Base-by-base conservation (phyloP, 2,888 invertebrate genomes). In the Bhutanitis thaidina region DNA sequence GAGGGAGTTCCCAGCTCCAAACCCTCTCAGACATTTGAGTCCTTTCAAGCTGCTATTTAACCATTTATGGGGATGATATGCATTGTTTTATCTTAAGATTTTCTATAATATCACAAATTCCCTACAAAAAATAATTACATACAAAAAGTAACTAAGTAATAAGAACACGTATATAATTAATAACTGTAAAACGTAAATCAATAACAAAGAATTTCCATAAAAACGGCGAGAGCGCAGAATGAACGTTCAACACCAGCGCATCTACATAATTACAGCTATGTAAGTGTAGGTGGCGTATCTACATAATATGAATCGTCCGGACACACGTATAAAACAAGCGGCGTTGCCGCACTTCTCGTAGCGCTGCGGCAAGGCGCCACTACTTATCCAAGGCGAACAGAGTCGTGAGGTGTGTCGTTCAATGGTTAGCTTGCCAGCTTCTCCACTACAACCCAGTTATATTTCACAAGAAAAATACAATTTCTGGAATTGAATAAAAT, bases 381-480 rank as follows among this genome's bases (percentile, higher is more conserved):
- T 67, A 71, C 73, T 71, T 66, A 65, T 65, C 69, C 71, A 75
- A 78, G 76, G 77, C 77, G 69, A 74, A 74, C 70, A 56, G 61
- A 66, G 63, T 57, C 61, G 63, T 67, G 60, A 65, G 65, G 65
- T 64, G 67, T 65, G 59, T 65, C 52, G 49, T 53, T 48, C 44
- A 35, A 39, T 53, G 25, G 41, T 36, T 40, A 29, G 36, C 25
- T 37, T 35, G 41, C 41, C 46, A 51, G 40, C 36, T 41, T 41
- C 36, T 51, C 20, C 32, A 43, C 20, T 51, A 40, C 45, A 50
- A 44, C 32, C 20, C 14, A 43, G 16, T 44, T 50, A 27, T 16
- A 34, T 35, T 34, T 44, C 9, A 15, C 7, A 35, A 44, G 27
- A 10, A 50, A 44, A 35, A 44, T 34, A 14, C 9, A 13, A 34